Evolutionary conservation across 1,140 invertebrate species (phyloP), one percentile per base, ranked within the genome.

Genomic region (Arion vulgaris): DNA sequence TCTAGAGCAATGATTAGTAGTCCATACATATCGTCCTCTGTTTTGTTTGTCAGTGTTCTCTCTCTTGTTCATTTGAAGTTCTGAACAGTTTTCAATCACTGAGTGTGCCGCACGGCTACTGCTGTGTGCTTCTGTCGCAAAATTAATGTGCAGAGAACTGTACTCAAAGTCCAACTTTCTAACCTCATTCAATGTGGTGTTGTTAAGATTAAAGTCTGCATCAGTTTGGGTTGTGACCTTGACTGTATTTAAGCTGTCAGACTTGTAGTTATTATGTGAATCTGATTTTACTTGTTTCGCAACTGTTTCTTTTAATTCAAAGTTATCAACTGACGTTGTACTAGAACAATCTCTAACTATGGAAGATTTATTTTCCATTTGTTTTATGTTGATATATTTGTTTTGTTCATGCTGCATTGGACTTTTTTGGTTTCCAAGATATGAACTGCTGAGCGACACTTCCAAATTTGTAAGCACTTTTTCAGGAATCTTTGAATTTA

Each of bases 1-100:
- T 76, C 84, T 85, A 1, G 88, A 89, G 41, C 83, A 84, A 77
- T 89, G 87, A 72, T 81, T 83, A 1, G 87, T 88, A 23, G 86
- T 80, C 88, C 88, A 89, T 4, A 79, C 53, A 76, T 89, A 89
- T 17, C 78, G 66, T 13, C 79, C 75, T 39, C 85, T 69, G n/a
- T n/a, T n/a, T n/a, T n/a, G n/a, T n/a, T n/a, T n/a, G 32, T 28
- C 28, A 66, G 28, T 4, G 2, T 66, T 1, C 17, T 66, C 62
- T n/a, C 19, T 23, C 19, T 66, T 66, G n/a, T 66, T 32, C 9
- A 32, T 34, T 23, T 32, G n/a, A 32, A 15, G n/a, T 17, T 32
- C 62, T 32, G 19, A 66, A 66, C 19, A 57, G 9, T 57, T 57
- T 57, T 57, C 51, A 57, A 23, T 23, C 26, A 57, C 2, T 57